Base-by-base conservation (phyloP, 2,888 invertebrate genomes). In the Pristionchus japonicus region DNA sequence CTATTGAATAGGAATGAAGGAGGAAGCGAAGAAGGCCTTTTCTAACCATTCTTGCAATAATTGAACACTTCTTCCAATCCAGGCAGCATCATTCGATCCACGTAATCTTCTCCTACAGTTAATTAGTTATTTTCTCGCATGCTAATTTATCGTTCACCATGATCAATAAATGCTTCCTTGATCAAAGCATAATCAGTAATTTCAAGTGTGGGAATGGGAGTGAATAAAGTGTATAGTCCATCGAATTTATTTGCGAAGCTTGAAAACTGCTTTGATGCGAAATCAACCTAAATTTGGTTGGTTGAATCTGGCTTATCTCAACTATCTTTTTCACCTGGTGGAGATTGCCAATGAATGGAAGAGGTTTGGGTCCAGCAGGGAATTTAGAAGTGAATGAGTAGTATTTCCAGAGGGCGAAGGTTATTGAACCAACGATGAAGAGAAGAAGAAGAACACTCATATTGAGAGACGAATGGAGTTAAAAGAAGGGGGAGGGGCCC, bases 341-440 rank as follows among this genome's bases (percentile, higher is more conserved):
- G 17, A 80, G 27, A 43, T 80, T 80, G 43, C 77, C 77, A 47
- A 80, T 80, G 77, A 43, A 40, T 9, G 77, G 77, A 80, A 80
- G 77, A 43, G 77, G 77, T 15, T n/a, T 20, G 27, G 77, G 77
- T 9, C 77, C 77, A 7, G 23, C 13, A 27, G 77, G 77, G 17
- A 23, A 80, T 80, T 80, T 80, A 20, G 77, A 40, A 0, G 77
- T 80, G 77, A 80, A 80, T 40, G 43, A n/a, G 20, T 80, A 80
- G n/a, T 47, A 80, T 47, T 80, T 80, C 70, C 70, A 70, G 20
- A 70, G 4, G 37, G 70, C 23, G n/a, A 11, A 70, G 17, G 37
- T 70, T 70, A 70, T 70, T 37, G 70, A 34, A 31, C 70, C 70
- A 34, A 70, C 70, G 2, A 70, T 1, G 70, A 70, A 31, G 37